These are phyloP conservation scores for Todiramphus saurophagus DNA, from an alignment of 2,113 vertebrate genomes.

Conservation along the genomic window DNA sequence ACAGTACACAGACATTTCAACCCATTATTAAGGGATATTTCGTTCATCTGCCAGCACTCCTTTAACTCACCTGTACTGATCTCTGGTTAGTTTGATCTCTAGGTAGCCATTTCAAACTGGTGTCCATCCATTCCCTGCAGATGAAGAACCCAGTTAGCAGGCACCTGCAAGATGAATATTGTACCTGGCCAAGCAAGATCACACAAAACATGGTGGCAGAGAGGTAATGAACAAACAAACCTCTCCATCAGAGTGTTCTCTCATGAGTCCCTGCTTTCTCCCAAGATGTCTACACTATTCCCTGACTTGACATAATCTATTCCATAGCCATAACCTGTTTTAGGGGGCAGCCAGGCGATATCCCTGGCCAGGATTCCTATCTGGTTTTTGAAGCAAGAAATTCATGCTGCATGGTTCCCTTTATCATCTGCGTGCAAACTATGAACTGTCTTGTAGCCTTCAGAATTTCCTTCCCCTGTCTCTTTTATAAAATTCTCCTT, in stretches of 20 bases:
- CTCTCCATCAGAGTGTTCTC: background rate
- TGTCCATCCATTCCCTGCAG: background rate
- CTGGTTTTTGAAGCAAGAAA: constrained; percentile 5
- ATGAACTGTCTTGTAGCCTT: background rate
- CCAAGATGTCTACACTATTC: background rate
- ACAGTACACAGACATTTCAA: background rate
- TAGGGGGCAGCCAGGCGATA: background rate
- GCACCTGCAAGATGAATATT: background rate
- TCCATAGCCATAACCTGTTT: background rate
- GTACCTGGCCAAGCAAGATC: background rate
- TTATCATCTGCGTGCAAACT: background rate
- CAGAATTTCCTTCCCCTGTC: constrained; percentile 21
- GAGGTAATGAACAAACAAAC: background rate
- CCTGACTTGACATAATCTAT: constrained; percentile 13
- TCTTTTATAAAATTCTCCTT: background rate
- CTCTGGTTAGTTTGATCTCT: background rate
- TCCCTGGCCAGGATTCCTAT: constrained; percentile 12
- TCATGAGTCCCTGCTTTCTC: background rate
- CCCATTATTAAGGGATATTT: background rate
- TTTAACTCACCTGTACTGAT: background rate
- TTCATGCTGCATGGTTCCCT: background rate
- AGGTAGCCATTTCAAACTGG: background rate
- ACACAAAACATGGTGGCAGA: background rate
- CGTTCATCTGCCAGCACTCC: background rate
- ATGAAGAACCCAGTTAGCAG: background rate